phyloP scores from a whole-genome alignment of 2,797 vertebrate genomes.

The Spinus pinus region DNA sequence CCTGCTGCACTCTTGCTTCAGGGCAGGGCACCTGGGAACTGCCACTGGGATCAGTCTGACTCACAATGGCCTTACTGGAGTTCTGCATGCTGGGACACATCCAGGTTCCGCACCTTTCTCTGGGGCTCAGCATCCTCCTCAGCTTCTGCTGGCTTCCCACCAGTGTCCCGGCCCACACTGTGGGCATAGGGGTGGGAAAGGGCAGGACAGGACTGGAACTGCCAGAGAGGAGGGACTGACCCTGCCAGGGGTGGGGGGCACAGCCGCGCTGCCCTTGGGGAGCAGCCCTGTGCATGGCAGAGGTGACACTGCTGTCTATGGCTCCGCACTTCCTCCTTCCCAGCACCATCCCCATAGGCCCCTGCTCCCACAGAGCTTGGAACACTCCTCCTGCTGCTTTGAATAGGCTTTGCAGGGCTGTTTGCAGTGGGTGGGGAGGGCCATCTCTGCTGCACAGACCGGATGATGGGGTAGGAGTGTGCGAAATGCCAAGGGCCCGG shows the following conservation, averaged over 20 bases:
- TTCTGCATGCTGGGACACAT: accelerated
- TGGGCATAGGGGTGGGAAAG: accelerated
- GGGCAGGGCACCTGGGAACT: accelerated
- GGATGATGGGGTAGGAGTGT: background rate
- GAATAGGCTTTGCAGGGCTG: background rate
- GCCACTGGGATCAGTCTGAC: accelerated
- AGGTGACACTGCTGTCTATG: background rate
- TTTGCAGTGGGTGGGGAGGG: accelerated
- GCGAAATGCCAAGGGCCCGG: background rate
- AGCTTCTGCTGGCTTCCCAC: background rate
- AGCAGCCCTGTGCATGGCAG: background rate
- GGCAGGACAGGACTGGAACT: background rate
- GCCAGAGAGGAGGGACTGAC: accelerated
- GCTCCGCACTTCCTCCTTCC: background rate
- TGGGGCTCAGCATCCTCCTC: accelerated
- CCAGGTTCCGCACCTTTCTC: background rate
- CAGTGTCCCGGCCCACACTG: accelerated
- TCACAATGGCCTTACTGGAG: background rate
- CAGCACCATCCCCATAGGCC: accelerated
- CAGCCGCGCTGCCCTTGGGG: accelerated
- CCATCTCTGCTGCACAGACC: background rate
- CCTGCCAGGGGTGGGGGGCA: accelerated
- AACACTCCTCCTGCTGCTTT: background rate
- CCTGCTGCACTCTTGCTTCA: background rate
- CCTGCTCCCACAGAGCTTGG: too few species aligned